phyloP scores from a whole-genome alignment of 1,140 invertebrate species.

The Sitodiplosis mosellana region DNA sequence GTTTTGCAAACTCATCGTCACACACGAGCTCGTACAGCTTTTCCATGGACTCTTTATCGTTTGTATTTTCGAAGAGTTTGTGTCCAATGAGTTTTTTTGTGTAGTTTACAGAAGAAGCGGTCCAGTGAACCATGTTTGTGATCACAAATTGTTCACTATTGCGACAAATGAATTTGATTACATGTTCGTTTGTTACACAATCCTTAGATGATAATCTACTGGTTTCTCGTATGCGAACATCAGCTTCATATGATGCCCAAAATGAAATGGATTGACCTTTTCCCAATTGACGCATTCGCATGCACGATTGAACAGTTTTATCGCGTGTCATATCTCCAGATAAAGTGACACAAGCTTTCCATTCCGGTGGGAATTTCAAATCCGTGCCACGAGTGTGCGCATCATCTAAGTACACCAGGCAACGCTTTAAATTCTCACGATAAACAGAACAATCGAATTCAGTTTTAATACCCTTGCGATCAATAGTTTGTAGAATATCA shows the following conservation, averaged over 20 bases:
- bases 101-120: too few species aligned
- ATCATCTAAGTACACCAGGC: neutral
- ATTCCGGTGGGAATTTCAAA: neutral
- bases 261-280: neutral
- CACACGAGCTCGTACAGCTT: neutral
- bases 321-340: neutral
- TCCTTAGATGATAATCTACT: neutral
- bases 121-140: neutral
- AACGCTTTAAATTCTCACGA: neutral
- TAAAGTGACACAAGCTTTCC: neutral
- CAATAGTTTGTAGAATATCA: neutral
- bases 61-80: neutral
- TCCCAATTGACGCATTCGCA: neutral
- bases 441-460: neutral
- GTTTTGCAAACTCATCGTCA: neutral
- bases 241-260: neutral
- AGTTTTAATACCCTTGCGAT: neutral
- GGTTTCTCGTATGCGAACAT: neutral
- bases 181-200: neutral
- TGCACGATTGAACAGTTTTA: neutral
- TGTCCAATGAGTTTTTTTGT: neutral
- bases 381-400: too few species aligned
- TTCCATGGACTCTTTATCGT: neutral
- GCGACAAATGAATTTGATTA: neutral
- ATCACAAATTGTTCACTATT: neutral